Percentiles rank a stretch among this genome's conserved stretches.
These are phyloP conservation scores for Pedionomus torquatus DNA, from an alignment of 2,113 vertebrate species.

Conservation along the genomic window DNA sequence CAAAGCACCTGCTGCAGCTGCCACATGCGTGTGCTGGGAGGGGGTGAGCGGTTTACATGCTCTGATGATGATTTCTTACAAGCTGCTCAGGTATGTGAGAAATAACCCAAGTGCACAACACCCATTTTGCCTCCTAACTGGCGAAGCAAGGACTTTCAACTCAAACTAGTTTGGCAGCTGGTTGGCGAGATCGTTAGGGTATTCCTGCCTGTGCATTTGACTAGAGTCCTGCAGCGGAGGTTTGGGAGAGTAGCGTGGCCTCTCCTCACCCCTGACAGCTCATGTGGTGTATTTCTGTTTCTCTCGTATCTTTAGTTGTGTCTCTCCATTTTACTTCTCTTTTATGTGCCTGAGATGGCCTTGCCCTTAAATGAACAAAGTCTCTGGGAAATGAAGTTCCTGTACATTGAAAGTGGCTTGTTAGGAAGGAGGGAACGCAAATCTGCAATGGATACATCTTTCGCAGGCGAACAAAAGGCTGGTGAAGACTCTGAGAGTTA, in stretches of 20 bases:
- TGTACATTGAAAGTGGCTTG: accelerated
- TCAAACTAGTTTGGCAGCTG: not conserved
- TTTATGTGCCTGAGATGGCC: not conserved
- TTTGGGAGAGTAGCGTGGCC: not conserved
- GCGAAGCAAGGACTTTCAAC: not conserved
- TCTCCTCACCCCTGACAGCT: not conserved
- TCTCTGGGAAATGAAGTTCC: not conserved
- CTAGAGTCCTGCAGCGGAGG: not conserved
- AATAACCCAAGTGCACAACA: not conserved
- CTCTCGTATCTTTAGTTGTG: not conserved
- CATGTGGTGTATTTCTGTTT: not conserved
- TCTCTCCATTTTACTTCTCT: not conserved
- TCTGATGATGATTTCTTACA: not conserved
- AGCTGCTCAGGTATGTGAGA: not conserved
- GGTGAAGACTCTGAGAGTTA: not conserved
- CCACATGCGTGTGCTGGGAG: not conserved
- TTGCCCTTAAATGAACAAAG: not conserved
- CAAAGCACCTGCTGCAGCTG: not conserved
- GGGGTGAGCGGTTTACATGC: not conserved
- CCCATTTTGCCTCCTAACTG: not conserved
- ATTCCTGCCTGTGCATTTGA: not conserved
- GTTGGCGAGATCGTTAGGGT: not conserved
- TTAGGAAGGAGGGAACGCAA: not conserved
- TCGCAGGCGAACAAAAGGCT: not conserved
- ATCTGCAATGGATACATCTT: not conserved